Evolutionary conservation across 2,888 invertebrate genomes (phyloP).

Genomic region (Morpho deidamia): DNA sequence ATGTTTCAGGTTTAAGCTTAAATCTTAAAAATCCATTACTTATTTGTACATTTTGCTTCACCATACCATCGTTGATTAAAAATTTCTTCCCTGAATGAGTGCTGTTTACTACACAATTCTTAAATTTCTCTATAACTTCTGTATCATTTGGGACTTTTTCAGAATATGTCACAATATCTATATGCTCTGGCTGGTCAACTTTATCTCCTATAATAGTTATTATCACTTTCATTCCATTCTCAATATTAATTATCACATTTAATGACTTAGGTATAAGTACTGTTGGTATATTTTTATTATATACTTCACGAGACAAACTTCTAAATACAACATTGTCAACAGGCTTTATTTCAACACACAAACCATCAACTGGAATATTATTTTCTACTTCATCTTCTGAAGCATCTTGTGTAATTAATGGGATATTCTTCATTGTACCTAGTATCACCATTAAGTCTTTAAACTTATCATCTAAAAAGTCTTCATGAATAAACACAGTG

Average conservation of each 20-base stretch:
- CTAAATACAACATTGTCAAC: slow-evolving; percentile 59
- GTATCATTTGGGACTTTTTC: slow-evolving; percentile 47
- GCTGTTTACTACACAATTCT: slow-evolving; percentile 67
- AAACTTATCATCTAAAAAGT: slow-evolving; percentile 49
- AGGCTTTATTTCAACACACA: slow-evolving; percentile 66
- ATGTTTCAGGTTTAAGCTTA: slow-evolving; percentile 60
- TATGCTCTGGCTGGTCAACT: slow-evolving; percentile 58
- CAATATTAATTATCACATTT: slow-evolving; percentile 71
- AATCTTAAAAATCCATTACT: slow-evolving; percentile 55
- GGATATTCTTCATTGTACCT: slow-evolving; percentile 58
- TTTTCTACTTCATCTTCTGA: slow-evolving; percentile 35
- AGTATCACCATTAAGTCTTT: slow-evolving; percentile 49
- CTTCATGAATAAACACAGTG: slow-evolving; percentile 66
- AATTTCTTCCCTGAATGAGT: slow-evolving; percentile 69
- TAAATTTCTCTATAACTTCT: slow-evolving; percentile 66
- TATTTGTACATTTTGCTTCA: slow-evolving; percentile 62
- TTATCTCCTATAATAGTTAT: slow-evolving; percentile 59
- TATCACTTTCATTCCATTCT: slow-evolving; percentile 76
- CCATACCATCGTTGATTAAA: slow-evolving; percentile 74
- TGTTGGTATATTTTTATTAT: slow-evolving; percentile 60
- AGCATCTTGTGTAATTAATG: slow-evolving; percentile 43
- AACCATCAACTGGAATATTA: slow-evolving; percentile 44
- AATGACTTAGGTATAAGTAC: slow-evolving; percentile 76
- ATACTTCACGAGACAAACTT: slow-evolving; percentile 60
- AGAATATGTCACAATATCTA: slow-evolving; percentile 71